Percentiles rank a stretch among this genome's conserved stretches.
phyloP scores from a whole-genome alignment of 2,797 vertebrate species.

The Carcharodon carcharias region DNA sequence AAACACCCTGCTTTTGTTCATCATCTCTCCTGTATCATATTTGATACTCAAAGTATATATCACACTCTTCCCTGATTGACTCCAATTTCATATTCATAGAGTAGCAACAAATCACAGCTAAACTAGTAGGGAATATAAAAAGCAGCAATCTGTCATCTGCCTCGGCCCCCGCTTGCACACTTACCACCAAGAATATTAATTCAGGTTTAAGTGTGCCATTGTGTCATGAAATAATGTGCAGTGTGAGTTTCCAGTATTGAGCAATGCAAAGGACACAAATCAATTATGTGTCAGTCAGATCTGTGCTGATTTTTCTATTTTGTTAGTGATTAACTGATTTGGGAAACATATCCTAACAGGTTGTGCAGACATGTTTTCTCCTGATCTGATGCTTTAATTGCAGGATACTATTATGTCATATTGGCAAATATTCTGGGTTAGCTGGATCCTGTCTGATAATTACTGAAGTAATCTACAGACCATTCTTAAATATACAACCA shows the following conservation, averaged over 20 bases:
- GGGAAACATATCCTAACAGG: background rate
- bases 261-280: background rate
- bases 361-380: background rate
- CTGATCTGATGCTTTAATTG: background rate
- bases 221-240: background rate
- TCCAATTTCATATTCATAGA: background rate
- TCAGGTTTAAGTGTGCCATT: background rate
- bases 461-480: background rate
- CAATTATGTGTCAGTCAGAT: background rate
- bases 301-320: background rate
- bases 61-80: background rate
- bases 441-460: background rate
- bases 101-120: background rate
- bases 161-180: background rate
- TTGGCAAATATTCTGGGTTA: background rate
- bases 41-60: background rate
- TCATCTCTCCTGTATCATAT: background rate
- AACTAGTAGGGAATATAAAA: background rate
- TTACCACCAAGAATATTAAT: background rate
- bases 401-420: background rate
- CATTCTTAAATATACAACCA: background rate
- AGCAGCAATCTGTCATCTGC: background rate
- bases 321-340: background rate
- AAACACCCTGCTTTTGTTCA: background rate
- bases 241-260: background rate